Percentiles rank a stretch among this genome's conserved stretches.
phyloP scores from a whole-genome alignment of 1,140 invertebrate genomes.

The Parapsyche elsis region DNA sequence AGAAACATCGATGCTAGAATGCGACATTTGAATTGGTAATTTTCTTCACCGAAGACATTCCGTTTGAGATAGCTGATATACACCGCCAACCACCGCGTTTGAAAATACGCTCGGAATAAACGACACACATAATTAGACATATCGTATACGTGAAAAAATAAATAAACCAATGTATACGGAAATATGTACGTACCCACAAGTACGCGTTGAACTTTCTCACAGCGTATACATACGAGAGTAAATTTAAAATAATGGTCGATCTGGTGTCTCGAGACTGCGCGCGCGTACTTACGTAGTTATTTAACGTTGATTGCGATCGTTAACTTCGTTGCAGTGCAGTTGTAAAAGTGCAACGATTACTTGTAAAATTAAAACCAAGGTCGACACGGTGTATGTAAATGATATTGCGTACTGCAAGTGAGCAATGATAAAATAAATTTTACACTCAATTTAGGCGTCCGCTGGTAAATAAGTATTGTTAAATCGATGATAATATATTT shows the following conservation, averaged over 20 bases:
- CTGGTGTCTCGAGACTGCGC: no score
- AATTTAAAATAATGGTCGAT: no score
- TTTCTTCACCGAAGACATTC: constrained; percentile 32
- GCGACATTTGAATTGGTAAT: constrained; percentile 45
- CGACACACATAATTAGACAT: no score
- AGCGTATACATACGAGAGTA: no score
- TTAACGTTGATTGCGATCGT: no score
- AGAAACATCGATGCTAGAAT: neutral
- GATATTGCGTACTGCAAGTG: neutral
- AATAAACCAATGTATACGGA: no score
- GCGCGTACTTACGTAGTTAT: no score
- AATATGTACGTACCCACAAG: no score
- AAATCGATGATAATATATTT: no score
- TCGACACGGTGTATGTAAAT: neutral
- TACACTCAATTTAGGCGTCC: neutral
- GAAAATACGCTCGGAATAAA: neutral
- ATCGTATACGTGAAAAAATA: no score
- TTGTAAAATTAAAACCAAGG: constrained; percentile 6
- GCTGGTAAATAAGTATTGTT: no score
- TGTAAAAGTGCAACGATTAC: neutral
- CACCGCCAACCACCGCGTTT: neutral
- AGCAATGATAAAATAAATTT: constrained; percentile 1
- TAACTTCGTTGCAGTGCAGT: neutral
- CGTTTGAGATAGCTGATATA: constrained; percentile 13
- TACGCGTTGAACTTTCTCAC: no score